These are phyloP conservation scores for Neuroscelio doddi DNA, from an alignment of 2,888 invertebrate genomes.

Conservation along the genomic window DNA sequence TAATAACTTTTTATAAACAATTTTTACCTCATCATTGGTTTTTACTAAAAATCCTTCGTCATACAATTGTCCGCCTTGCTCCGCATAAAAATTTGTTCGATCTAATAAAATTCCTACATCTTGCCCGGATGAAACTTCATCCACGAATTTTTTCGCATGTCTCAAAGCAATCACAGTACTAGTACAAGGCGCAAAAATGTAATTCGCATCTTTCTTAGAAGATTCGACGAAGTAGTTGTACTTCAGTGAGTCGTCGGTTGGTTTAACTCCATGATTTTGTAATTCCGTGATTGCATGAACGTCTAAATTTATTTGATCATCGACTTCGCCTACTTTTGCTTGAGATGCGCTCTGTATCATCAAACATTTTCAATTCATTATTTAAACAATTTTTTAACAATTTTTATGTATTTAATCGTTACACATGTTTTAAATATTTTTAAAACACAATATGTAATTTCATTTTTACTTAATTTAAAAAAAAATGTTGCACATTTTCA, in stretches of 20 bases:
- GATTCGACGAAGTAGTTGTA: constrained; percentile 86
- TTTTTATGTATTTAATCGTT: too few relatives aligned
- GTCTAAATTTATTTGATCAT: constrained; percentile 91
- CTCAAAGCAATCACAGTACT: constrained; percentile 89
- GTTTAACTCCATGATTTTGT: constrained; percentile 81
- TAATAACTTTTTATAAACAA: too few relatives aligned
- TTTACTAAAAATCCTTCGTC: constrained; percentile 95
- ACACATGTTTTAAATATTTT: too few relatives aligned
- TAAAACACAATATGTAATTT: constrained; percentile 5
- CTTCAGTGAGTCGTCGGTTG: constrained; percentile 93
- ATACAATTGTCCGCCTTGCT: constrained; percentile 98
- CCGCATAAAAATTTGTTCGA: constrained; percentile 96
- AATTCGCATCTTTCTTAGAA: constrained; percentile 80
- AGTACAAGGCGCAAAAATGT: constrained; percentile 82
- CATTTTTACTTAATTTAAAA: not conserved
- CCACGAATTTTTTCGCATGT: constrained; percentile 87
- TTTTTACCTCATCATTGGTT: constrained; percentile 82
- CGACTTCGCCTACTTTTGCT: constrained; percentile 85
- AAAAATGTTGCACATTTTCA: too few relatives aligned
- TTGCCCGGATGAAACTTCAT: constrained; percentile 85
- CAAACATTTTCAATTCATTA: constrained; percentile 11
- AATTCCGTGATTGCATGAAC: constrained; percentile 96
- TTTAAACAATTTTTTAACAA: too few relatives aligned
- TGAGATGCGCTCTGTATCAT: constrained; percentile 85
- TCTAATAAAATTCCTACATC: constrained; percentile 95